Evolutionary conservation across 2,888 invertebrate genomes (phyloP).

Genomic region (Torymus auratus): DNA sequence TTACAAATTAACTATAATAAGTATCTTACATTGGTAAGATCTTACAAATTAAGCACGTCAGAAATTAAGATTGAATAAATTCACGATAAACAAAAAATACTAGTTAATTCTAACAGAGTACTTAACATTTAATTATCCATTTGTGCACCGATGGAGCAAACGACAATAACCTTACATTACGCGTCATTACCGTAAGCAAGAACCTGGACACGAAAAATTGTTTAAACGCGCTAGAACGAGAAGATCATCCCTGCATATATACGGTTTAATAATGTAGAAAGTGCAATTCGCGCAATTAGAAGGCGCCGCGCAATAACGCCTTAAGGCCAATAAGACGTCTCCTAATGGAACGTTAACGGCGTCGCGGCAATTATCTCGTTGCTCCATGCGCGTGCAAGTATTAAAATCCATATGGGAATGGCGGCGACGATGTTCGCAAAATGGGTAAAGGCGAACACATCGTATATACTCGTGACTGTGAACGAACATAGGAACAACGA

Average conservation of each 20-base stretch:
- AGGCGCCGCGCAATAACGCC: conserved; percentile 70
- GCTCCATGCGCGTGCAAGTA: conserved; percentile 59
- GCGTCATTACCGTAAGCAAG: conserved; percentile 1
- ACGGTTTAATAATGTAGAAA: conserved; percentile 72
- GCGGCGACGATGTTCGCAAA: conserved; percentile 24
- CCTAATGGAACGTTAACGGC: conserved; percentile 74
- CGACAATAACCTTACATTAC: background rate
- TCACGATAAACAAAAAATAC: too few relatives aligned
- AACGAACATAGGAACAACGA: too few relatives aligned
- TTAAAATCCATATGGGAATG: conserved; percentile 65
- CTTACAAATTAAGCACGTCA: too few relatives aligned
- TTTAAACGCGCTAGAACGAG: background rate
- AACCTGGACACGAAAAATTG: conserved; percentile 4
- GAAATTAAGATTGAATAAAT: too few relatives aligned
- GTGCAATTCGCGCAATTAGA: conserved; percentile 71
- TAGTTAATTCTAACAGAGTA: too few relatives aligned
- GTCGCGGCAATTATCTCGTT: conserved; percentile 72
- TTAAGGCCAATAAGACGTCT: conserved; percentile 75
- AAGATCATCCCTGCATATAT: conserved; percentile 61
- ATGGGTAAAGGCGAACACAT: too few relatives aligned
- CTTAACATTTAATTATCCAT: too few relatives aligned
- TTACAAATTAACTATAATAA: too few relatives aligned
- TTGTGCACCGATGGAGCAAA: background rate
- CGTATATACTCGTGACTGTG: too few relatives aligned
- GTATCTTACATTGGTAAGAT: too few relatives aligned